Evolutionary conservation across 2,888 invertebrate species (phyloP).

Genomic region (Dicyrtoma fusca): DNA sequence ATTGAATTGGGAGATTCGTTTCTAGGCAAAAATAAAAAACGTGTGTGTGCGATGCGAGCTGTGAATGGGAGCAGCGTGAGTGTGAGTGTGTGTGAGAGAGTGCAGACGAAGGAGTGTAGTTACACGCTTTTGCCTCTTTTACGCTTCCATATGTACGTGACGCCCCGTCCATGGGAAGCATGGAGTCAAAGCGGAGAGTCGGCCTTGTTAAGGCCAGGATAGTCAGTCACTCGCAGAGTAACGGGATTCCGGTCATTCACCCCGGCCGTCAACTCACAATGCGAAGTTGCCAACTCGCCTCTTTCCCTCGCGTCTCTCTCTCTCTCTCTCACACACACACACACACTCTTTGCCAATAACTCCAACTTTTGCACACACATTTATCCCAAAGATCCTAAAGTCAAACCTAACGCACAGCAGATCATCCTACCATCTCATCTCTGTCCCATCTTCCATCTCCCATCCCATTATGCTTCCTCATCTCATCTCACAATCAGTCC

Average conservation of each 20-base stretch:
- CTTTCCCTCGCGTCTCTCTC: background rate
- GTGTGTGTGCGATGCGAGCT: too few relatives aligned
- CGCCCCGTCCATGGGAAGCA: conserved; percentile 6
- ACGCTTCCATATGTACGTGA: background rate
- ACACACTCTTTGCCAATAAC: background rate
- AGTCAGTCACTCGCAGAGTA: conserved; percentile 43
- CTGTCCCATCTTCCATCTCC: background rate
- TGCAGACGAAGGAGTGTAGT: too few relatives aligned
- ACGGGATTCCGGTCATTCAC: conserved; percentile 53
- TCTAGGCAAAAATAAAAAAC: too few relatives aligned
- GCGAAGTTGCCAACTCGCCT: conserved; percentile 42
- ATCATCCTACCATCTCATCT: too few relatives aligned
- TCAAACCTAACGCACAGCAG: too few relatives aligned
- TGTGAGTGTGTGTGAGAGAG: background rate
- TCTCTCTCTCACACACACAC: background rate
- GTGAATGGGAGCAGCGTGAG: too few relatives aligned
- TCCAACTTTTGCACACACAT: too few relatives aligned
- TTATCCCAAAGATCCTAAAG: background rate
- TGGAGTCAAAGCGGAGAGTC: conserved; percentile 38
- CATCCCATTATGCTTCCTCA: too few relatives aligned
- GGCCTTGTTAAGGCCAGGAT: conserved; percentile 53
- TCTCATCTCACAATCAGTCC: too few relatives aligned
- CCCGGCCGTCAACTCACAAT: conserved; percentile 43
- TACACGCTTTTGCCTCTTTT: too few relatives aligned
- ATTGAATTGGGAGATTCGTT: too few relatives aligned